Evolutionary conservation across 1,140 invertebrate species (phyloP).

Genomic region (Drosophila rufa): DNA sequence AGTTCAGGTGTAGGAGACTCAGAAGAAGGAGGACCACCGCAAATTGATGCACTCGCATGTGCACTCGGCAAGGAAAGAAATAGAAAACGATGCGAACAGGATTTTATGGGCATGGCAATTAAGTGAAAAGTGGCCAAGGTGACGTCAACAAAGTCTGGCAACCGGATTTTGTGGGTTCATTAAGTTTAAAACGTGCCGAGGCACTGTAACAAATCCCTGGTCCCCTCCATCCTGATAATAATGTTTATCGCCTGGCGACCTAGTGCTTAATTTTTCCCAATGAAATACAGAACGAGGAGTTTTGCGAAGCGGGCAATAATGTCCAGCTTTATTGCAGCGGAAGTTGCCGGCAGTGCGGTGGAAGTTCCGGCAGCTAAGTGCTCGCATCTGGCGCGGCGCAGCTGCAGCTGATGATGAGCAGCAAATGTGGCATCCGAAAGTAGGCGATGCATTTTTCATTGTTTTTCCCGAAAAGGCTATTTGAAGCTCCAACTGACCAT

Average conservation of each 20-base stretch:
- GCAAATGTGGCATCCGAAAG: slow-evolving; percentile 13
- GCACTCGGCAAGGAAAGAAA: neutral
- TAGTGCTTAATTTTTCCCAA: slow-evolving; percentile 2
- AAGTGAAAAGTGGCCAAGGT: neutral
- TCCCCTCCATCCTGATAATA: neutral
- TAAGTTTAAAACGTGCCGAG: neutral
- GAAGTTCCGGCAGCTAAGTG: slow-evolving; percentile 34
- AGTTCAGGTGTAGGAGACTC: too few species aligned
- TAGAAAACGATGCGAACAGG: neutral
- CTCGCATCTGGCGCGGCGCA: slow-evolving; percentile 5
- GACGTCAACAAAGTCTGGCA: neutral
- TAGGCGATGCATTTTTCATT: slow-evolving; percentile 11
- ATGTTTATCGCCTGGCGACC: slow-evolving; percentile 5
- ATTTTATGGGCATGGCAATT: neutral
- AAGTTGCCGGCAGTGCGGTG: slow-evolving; percentile 14
- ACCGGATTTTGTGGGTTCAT: too few species aligned
- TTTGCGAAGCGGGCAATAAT: slow-evolving; percentile 4
- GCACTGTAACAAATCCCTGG: neutral
- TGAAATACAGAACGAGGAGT: neutral
- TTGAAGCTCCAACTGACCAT: neutral
- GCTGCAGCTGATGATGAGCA: slow-evolving; percentile 10
- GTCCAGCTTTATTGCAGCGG: slow-evolving; percentile 28
- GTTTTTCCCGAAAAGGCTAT: neutral
- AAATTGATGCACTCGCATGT: neutral
- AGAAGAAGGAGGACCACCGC: neutral